Base-by-base conservation (phyloP, 2,888 invertebrate genomes). In the Isotomurus palustris region DNA sequence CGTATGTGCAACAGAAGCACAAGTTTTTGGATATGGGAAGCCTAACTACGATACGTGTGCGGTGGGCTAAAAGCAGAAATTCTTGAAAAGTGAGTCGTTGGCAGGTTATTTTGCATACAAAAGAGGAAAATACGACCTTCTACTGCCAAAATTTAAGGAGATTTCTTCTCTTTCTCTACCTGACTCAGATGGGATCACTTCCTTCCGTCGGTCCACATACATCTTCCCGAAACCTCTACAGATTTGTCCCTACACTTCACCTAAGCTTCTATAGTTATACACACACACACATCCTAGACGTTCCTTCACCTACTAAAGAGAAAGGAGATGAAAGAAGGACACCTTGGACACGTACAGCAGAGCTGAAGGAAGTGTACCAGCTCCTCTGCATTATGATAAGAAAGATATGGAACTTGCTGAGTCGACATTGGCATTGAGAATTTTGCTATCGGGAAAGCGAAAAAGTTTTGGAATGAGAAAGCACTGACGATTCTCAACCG, bases 91-190 rank as follows among this genome's bases (percentile, higher is more conserved):
- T n/a, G n/a, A 43, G 19, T 43, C 4, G 21, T 21, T 21, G 24
- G 19, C 4, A 50, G 35, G 50, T 25, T 50, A 50, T 38, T 50
- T 50, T 50, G 50, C 50, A 50, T 50, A 49, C 21, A 49, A 49
- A 49, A 28, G 27, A 36, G 40, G 50, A 50, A 40, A n/a, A 50
- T 38, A 25, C 27, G 50, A 40, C 50, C 50, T 50, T 49, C 49
- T 49, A 22, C 49, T 50, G 50, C 50, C 50, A 50, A 50, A 36
- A 50, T 36, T 27, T 27, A 25, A 25, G 17, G 29, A 32, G 35
- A 17, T 21, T 21, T 21, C 49, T 24, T 5, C 27, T 24, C 49
- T 29, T n/a, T 5, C 24, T 22, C 43, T 43, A 43, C 43, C 43
- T 43, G 43, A 32, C 49, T 35, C 22, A 28, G 28, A 29, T 36